Base-by-base conservation (phyloP, 1,140 invertebrate genomes). In the Helicorthomorpha holstii region DNA sequence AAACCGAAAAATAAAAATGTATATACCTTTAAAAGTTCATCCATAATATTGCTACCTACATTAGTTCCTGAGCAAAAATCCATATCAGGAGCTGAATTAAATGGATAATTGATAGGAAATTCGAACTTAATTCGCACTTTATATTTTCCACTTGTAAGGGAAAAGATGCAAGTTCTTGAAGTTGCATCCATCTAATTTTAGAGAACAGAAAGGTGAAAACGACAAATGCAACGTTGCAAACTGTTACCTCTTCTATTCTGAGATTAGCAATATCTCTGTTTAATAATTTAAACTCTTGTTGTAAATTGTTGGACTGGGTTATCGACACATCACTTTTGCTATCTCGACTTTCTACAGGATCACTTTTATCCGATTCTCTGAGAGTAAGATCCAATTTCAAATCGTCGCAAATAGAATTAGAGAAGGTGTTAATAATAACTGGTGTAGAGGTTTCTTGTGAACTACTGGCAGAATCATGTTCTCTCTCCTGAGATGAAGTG, bases 211-310 rank as follows among this genome's bases (percentile, higher is more conserved):
- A 34, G n/a, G 7, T 34, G 16, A 34, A 7, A 34, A 7, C 16
- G 29, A 34, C 29, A 16, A 34, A 7, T 7, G 7, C 43, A 29
- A 45, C 29, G 21, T 29, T 10, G 25, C 26, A 7, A 34, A 7
- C 24, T 56, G 61, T 61, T 56, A 73, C 68, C 62, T 66, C 66
- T 54, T 72, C 70, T 56, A 91, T 77, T 58, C 81, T 79, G 47
- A 88, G 77, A 60, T 90, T 84, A 42, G 83, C 82, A 63, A 90
- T 88, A 64, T 89, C 85, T 14, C 83, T 79, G 66, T 89, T 88
- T 27, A 88, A 73, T 34, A 90, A 69, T 4, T 82, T 85, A 69
- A 91, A 92, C 68, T 91, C 87, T 69, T 90, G 85, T 62, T 87
- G 79, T 87, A 63, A 7, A 76, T 77, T 56, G 74, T 76, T 1